These are phyloP conservation scores for Eulemur coronatus DNA, from an alignment of 2,797 vertebrate species.

Conservation along the genomic window DNA sequence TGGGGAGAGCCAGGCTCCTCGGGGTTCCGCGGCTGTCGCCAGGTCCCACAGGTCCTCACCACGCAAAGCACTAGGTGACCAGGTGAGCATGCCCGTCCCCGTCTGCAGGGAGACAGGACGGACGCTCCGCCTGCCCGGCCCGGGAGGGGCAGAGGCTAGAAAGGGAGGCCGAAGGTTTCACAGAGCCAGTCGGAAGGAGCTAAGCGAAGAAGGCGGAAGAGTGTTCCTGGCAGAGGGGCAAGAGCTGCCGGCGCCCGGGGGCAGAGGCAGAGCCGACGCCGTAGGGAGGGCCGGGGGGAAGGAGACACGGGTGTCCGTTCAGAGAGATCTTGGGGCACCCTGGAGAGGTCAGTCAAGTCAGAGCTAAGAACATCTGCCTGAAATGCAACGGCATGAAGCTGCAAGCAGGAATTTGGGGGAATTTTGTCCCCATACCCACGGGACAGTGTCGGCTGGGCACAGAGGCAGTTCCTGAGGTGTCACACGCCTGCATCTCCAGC, in stretches of 20 bases:
- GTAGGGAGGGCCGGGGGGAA: too few species aligned
- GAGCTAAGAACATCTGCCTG: background rate
- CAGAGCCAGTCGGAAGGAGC: background rate
- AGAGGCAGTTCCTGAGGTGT: background rate
- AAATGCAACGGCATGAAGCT: background rate
- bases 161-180: background rate
- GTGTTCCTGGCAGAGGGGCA: background rate
- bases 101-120: background rate
- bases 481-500: background rate
- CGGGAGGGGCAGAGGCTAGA: background rate
- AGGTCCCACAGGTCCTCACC: background rate
- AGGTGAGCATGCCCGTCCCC: too few species aligned
- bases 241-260: too few species aligned
- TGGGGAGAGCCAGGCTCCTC: rapidly evolving
- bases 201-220: background rate
- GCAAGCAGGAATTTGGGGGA: background rate
- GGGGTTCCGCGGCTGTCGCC: background rate
- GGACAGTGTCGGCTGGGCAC: background rate
- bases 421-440: too few species aligned
- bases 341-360: background rate
- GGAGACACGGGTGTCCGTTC: background rate
- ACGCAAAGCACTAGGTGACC: background rate
- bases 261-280: background rate
- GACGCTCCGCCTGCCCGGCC: background rate
- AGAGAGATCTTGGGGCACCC: background rate